phyloP scores from a whole-genome alignment of 2,888 invertebrate genomes.

The Sarcophaga caerulescens region DNA sequence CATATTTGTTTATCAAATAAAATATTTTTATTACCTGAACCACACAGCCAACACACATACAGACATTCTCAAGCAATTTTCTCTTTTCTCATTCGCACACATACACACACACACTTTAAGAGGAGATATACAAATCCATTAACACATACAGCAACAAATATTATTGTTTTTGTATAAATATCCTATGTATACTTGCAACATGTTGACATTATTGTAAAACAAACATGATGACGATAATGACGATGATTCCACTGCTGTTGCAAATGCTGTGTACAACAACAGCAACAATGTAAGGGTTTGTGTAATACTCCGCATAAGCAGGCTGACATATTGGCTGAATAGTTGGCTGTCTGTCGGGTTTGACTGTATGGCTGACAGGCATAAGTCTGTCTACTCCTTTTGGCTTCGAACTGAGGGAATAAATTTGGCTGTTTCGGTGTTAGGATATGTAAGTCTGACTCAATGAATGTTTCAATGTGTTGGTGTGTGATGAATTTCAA shows the following conservation, averaged over 20 bases:
- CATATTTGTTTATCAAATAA: not conserved
- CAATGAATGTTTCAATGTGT: too few relatives aligned
- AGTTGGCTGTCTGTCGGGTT: conserved; percentile 7
- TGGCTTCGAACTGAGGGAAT: not conserved
- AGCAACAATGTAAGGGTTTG: not conserved
- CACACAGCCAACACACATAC: not conserved
- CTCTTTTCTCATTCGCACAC: not conserved
- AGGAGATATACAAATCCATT: conserved; percentile 17
- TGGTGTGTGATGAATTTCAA: conserved; percentile 65
- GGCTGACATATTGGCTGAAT: conserved; percentile 6
- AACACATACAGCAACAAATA: conserved; percentile 35
- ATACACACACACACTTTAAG: not conserved
- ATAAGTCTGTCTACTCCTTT: conserved; percentile 10
- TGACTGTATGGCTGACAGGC: conserved; percentile 27
- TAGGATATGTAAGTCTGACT: too few relatives aligned
- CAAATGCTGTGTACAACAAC: not conserved
- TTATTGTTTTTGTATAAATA: conserved; percentile 52
- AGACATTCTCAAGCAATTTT: not conserved
- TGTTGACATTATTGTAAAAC: conserved; percentile 62
- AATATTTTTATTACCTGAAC: not conserved
- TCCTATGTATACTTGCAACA: conserved; percentile 5
- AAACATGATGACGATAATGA: conserved; percentile 53
- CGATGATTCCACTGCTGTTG: conserved; percentile 14
- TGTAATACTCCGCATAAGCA: not conserved
- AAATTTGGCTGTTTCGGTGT: not conserved